phyloP scores from a whole-genome alignment of 2,113 vertebrate genomes.

The Trematocara macrostoma region DNA sequence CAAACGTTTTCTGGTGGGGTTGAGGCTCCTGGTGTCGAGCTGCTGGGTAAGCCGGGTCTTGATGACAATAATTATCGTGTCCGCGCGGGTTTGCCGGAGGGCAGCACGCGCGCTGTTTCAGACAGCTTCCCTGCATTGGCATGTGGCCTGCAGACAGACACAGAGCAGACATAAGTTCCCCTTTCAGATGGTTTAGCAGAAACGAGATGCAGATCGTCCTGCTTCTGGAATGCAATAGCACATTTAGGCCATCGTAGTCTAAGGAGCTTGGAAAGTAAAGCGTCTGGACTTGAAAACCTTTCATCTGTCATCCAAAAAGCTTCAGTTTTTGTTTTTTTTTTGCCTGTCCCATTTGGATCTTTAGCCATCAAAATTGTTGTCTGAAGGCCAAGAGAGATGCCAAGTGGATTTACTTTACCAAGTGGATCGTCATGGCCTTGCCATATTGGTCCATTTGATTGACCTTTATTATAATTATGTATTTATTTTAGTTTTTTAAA shows the following conservation, averaged over 20 bases:
- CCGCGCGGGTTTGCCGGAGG: neutral
- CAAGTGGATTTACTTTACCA: too few relatives aligned
- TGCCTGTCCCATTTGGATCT: too few relatives aligned
- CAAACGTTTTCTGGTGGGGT: neutral
- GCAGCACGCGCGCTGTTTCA: neutral
- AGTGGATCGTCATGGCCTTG: too few relatives aligned
- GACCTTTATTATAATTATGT: too few relatives aligned
- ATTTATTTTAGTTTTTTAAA: too few relatives aligned
- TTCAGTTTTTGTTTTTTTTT: too few relatives aligned
- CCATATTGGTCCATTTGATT: too few relatives aligned
- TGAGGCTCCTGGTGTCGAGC: neutral
- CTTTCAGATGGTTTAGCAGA: neutral
- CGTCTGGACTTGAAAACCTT: neutral
- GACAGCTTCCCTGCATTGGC: neutral
- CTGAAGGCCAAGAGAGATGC: too few relatives aligned
- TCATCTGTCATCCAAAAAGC: neutral
- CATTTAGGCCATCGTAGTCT: neutral
- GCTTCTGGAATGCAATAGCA: neutral
- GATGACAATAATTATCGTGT: neutral
- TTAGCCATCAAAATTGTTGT: too few relatives aligned
- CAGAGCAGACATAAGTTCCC: neutral
- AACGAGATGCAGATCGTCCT: neutral
- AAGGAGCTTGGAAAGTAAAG: neutral
- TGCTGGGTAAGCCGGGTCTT: neutral
- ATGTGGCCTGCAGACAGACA: neutral